Evolutionary conservation across 2,888 invertebrate species (phyloP).

Genomic region (Chymomyza fuscimana): DNA sequence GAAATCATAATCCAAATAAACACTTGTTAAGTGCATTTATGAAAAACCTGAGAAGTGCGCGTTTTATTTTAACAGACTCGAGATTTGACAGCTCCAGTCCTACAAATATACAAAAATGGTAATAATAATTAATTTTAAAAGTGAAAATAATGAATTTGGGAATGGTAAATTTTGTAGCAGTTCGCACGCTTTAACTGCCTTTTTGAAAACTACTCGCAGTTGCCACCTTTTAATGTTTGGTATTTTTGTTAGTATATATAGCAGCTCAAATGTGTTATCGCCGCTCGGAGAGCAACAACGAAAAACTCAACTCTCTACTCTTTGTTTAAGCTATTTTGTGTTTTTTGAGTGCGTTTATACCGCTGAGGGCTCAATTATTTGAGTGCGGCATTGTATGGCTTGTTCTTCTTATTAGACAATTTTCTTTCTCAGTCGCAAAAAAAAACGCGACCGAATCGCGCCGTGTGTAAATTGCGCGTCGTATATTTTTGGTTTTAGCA

Average conservation of each 20-base stretch:
- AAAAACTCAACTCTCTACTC: neutral
- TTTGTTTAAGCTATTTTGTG: neutral
- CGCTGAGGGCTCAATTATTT: neutral
- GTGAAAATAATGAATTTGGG: no score
- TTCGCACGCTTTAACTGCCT: neutral
- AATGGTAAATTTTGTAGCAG: no score
- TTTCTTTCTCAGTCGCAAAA: neutral
- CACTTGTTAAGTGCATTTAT: no score
- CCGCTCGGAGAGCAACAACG: neutral
- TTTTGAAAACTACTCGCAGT: neutral
- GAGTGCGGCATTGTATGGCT: neutral
- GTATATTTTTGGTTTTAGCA: neutral
- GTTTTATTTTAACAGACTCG: no score
- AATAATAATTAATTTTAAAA: no score
- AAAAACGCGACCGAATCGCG: neutral
- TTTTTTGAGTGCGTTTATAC: neutral
- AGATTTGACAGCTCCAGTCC: no score
- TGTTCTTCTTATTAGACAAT: slow-evolving; percentile 3
- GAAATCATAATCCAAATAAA: no score
- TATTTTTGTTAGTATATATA: neutral
- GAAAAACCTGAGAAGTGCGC: no score
- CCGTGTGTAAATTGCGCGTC: neutral
- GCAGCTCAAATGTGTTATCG: neutral
- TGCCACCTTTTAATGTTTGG: neutral
- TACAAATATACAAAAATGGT: no score